phyloP scores from a whole-genome alignment of 2,113 vertebrate species.

The Hemibagrus wyckioides region DNA sequence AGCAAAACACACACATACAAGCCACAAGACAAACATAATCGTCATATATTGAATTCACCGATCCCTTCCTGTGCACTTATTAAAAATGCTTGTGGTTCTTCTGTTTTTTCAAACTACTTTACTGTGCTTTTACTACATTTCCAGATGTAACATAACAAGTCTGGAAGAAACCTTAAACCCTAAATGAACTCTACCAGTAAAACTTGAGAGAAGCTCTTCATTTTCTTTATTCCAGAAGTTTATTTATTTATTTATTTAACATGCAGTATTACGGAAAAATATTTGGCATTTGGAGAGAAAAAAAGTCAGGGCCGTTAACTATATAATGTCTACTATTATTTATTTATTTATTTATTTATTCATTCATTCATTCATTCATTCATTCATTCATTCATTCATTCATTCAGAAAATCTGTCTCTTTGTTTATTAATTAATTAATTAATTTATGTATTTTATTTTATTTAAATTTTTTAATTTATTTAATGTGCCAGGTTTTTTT shows the following conservation, averaged over 20 bases:
- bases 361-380: neutral
- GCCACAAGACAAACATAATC: neutral
- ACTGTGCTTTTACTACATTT: neutral
- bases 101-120: neutral
- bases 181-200: neutral
- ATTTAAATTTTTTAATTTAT: too few relatives aligned
- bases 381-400: too few relatives aligned
- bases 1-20: neutral
- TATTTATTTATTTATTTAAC: neutral
- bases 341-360: neutral
- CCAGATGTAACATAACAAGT: neutral
- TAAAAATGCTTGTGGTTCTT: constrained; percentile 1
- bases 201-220: neutral
- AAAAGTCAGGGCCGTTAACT: neutral
- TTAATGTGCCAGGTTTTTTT: too few relatives aligned
- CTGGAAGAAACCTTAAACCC: neutral
- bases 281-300: neutral
- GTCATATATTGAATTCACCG: neutral
- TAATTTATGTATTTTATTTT: too few relatives aligned
- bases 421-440: too few relatives aligned
- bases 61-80: neutral
- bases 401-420: too few relatives aligned
- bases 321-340: neutral
- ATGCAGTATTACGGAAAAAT: neutral
- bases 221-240: neutral